A percentile compares a stretch with the other conserved stretches of the same genome.
Evolutionary conservation across 2,888 invertebrate genomes (phyloP).

Genomic region (Neoaliturus tenellus): DNA sequence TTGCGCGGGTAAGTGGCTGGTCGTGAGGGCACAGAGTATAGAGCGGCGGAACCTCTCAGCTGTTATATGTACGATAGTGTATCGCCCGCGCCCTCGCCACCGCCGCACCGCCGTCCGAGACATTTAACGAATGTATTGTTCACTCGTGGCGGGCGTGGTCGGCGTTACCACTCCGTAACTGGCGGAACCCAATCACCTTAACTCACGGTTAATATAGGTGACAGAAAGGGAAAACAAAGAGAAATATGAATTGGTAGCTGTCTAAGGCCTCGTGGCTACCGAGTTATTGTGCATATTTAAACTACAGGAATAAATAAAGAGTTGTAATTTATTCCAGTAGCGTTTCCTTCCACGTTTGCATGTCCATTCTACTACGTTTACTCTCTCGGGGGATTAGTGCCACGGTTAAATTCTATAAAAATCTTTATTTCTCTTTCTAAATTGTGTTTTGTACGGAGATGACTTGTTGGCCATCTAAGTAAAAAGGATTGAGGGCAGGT

Average conservation of each 20-base stretch:
- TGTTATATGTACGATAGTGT: conserved; percentile 28
- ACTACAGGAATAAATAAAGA: neutral
- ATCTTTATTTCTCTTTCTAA: too few species aligned
- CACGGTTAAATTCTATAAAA: too few species aligned
- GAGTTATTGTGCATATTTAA: neutral
- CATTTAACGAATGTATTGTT: conserved; percentile 47
- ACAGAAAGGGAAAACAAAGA: conserved; percentile 4
- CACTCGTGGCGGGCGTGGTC: conserved; percentile 16
- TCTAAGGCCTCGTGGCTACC: neutral
- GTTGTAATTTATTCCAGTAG: too few species aligned
- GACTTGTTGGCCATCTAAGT: too few species aligned
- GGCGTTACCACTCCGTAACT: conserved; percentile 4
- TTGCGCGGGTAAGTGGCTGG: conserved; percentile 37
- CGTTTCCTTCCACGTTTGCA: too few species aligned
- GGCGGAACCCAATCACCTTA: conserved; percentile 29
- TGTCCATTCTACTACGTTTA: too few species aligned
- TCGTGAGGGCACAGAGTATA: conserved; percentile 38
- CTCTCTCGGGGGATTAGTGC: too few species aligned
- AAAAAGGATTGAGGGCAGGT: too few species aligned
- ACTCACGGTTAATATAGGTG: conserved; percentile 7
- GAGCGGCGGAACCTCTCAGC: neutral
- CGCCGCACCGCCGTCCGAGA: conserved; percentile 11
- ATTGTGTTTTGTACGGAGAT: too few species aligned
- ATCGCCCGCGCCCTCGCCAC: neutral
- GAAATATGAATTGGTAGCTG: neutral